Evolutionary conservation across 2,113 vertebrate species (phyloP).

Genomic region (Pelmatolapia mariae): DNA sequence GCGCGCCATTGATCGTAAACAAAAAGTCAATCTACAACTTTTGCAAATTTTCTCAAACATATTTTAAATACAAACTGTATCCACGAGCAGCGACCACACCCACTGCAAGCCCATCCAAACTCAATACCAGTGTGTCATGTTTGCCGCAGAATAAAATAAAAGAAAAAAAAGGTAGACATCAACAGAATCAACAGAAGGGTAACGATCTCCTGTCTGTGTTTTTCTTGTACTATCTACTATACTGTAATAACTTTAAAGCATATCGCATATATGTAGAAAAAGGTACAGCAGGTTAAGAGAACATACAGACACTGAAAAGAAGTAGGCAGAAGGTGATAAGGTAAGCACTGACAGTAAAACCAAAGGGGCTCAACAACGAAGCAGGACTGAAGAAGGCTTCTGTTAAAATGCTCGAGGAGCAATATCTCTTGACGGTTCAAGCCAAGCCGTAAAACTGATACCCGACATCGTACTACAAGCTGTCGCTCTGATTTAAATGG

Average conservation of each 20-base stretch:
- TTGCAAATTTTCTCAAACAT: neutral
- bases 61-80: slow-evolving; percentile 7
- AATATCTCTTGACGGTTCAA: neutral
- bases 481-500: neutral
- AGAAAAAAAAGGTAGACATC: neutral
- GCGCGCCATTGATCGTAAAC: neutral
- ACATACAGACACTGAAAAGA: neutral
- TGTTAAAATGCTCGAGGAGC: neutral
- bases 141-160: slow-evolving; percentile 56
- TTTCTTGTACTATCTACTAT: neutral
- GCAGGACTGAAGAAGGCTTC: neutral
- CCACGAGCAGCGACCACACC: neutral
- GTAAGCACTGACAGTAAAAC: slow-evolving; percentile 5
- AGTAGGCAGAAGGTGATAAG: neutral
- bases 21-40: neutral
- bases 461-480: neutral
- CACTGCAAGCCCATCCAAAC: neutral
- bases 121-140: neutral
- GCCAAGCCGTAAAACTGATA: neutral
- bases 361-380: neutral
- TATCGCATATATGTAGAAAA: neutral
- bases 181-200: neutral
- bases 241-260: neutral
- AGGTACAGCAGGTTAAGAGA: neutral
- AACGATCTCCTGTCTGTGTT: neutral